These are phyloP conservation scores for Philereme transversata DNA, from an alignment of 2,888 invertebrate species.

Conservation along the genomic window DNA sequence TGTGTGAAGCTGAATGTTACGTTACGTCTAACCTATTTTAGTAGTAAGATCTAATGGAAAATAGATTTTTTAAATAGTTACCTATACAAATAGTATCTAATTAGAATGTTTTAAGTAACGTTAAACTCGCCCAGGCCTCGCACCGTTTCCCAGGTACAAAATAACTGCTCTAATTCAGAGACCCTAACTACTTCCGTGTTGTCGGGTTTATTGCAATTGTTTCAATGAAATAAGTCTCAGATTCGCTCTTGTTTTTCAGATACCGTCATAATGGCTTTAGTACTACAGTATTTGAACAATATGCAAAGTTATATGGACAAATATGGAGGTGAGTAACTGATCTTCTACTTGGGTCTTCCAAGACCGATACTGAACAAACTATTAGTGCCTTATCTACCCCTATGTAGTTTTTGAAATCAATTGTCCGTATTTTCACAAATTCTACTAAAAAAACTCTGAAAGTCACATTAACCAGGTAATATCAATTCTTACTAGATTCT, in stretches of 20 bases:
- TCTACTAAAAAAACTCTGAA: too few species aligned
- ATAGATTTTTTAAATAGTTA: slow-evolving; percentile 8
- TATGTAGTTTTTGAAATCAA: not conserved
- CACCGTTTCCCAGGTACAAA: slow-evolving; percentile 12
- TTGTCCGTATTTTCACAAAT: not conserved
- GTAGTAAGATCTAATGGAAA: slow-evolving; percentile 14
- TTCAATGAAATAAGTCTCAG: slow-evolving; percentile 35
- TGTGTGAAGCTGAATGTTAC: not conserved
- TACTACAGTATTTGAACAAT: slow-evolving; percentile 90
- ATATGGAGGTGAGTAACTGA: slow-evolving; percentile 89
- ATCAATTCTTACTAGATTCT: not conserved
- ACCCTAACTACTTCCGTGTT: slow-evolving; percentile 33
- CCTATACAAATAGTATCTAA: slow-evolving; percentile 7
- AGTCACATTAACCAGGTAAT: not conserved
- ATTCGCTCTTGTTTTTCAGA: slow-evolving; percentile 34
- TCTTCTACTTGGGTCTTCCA: not conserved
- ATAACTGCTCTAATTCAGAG: slow-evolving; percentile 1
- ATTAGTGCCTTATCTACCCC: not conserved
- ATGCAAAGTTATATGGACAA: slow-evolving; percentile 92
- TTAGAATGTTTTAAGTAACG: slow-evolving; percentile 6
- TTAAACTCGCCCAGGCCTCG: not conserved
- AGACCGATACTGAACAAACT: not conserved
- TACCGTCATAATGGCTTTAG: slow-evolving; percentile 87
- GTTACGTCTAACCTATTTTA: slow-evolving; percentile 25
- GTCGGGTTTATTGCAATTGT: slow-evolving; percentile 43